Percentiles rank a stretch among this genome's conserved stretches.
phyloP scores from a whole-genome alignment of 1,140 invertebrate genomes.

The Orius insidiosus region DNA sequence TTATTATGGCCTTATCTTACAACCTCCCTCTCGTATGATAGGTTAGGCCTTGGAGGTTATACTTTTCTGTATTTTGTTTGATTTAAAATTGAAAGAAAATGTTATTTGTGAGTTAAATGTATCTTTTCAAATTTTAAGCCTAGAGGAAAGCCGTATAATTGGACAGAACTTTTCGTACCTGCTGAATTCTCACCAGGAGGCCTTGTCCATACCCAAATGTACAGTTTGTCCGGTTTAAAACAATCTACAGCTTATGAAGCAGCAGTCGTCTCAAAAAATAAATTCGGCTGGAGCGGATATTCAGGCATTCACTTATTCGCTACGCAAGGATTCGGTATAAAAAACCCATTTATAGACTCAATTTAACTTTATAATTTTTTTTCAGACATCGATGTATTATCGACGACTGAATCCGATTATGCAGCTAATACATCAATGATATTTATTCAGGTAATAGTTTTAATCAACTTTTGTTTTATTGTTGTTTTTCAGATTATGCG shows the following conservation, averaged over 20 bases:
- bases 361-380: neutral
- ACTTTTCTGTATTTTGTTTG: no score
- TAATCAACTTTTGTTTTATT: no score
- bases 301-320: conserved; percentile 44
- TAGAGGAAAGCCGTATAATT: conserved; percentile 22
- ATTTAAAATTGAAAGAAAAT: neutral
- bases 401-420: no score
- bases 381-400: neutral
- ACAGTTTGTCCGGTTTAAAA: conserved; percentile 45
- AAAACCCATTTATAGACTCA: neutral
- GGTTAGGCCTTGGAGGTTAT: no score
- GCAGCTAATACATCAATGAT: no score
- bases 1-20: no score
- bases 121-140: no score
- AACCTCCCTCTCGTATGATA: no score
- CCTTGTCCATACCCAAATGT: conserved; percentile 44
- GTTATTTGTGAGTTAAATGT: no score
- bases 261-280: conserved; percentile 46
- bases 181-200: conserved; percentile 35
- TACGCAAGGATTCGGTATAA: conserved; percentile 38
- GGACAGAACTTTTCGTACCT: conserved; percentile 48
- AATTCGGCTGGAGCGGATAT: conserved; percentile 47
- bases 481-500: no score
- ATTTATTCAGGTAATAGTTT: no score
- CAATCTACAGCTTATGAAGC: conserved; percentile 49